phyloP scores from a whole-genome alignment of 2,797 vertebrate species.

The Salmo trutta region DNA sequence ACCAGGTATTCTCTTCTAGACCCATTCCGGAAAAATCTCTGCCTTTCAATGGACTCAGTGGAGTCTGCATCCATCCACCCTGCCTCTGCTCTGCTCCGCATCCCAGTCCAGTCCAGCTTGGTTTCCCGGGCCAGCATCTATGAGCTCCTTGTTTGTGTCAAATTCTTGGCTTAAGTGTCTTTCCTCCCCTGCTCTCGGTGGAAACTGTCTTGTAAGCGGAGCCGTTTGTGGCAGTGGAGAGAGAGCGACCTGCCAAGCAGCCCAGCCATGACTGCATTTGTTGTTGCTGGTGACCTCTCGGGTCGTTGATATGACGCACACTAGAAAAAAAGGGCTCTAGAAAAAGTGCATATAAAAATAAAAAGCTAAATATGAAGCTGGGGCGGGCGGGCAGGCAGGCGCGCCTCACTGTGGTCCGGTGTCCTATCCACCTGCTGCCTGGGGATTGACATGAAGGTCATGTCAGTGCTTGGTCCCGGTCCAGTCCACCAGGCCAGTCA shows the following conservation, averaged over 20 bases:
- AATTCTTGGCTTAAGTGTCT: constrained; percentile 62
- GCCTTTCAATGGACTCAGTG: not conserved
- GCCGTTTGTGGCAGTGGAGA: constrained; percentile 46
- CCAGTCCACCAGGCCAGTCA: not conserved
- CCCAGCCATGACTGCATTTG: constrained; percentile 59
- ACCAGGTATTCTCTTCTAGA: constrained; percentile 84
- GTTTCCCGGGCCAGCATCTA: constrained; percentile 41
- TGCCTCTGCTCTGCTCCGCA: not conserved
- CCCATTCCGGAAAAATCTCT: not conserved
- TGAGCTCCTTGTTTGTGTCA: constrained; percentile 61
- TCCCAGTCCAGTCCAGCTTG: constrained; percentile 3
- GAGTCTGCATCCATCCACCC: constrained; percentile 4
- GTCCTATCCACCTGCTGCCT: constrained; percentile 33
- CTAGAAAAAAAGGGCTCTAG: constrained; percentile 78
- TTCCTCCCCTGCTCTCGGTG: constrained; percentile 49
- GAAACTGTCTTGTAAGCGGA: constrained; percentile 42
- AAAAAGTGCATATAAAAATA: constrained; percentile 70
- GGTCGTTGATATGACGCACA: constrained; percentile 43
- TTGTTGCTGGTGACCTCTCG: constrained; percentile 53
- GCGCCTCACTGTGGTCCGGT: constrained; percentile 27
- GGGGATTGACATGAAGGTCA: constrained; percentile 17
- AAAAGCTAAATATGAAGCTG: constrained; percentile 25
- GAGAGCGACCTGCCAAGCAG: constrained; percentile 46
- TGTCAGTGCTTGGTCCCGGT: not conserved
- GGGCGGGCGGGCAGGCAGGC: not conserved